Evolutionary conservation across 2,113 vertebrate species (phyloP).

Genomic region (Regulus satrapa): DNA sequence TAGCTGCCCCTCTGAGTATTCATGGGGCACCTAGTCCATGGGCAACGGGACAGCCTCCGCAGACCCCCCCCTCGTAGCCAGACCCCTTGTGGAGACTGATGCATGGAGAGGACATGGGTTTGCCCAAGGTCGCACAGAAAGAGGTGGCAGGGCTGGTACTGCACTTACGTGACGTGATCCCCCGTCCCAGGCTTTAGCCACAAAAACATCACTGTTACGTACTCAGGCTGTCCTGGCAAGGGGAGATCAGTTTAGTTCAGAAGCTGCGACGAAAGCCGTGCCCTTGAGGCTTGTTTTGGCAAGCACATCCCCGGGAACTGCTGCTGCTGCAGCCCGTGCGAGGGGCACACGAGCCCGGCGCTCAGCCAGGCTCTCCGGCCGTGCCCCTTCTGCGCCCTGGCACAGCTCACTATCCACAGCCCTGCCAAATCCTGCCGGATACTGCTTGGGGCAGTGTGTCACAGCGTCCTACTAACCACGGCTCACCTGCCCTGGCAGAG

Average conservation of each 20-base stretch:
- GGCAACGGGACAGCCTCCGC: not conserved
- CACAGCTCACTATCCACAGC: not conserved
- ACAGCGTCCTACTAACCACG: not conserved
- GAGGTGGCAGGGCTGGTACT: not conserved
- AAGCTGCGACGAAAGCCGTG: not conserved
- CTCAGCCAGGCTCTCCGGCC: not conserved
- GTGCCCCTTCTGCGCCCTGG: not conserved
- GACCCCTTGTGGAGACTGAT: accelerated
- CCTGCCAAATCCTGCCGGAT: accelerated
- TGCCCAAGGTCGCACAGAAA: not conserved
- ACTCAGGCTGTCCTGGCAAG: not conserved
- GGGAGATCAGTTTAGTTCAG: not conserved
- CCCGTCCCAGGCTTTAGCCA: not conserved
- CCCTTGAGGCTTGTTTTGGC: not conserved
- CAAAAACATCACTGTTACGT: not conserved
- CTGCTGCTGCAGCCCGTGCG: not conserved
- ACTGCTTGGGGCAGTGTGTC: not conserved
- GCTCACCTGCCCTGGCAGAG: constrained; percentile 11
- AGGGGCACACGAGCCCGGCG: accelerated
- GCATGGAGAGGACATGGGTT: not conserved
- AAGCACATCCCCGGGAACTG: not conserved
- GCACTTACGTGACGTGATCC: accelerated
- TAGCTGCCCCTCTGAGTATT: not conserved
- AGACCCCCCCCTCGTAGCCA: not conserved
- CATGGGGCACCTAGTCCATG: accelerated